Percentiles rank a stretch among this genome's conserved stretches.
Evolutionary conservation across 2,113 vertebrate genomes (phyloP).

Genomic region (Corydoras maculifer): DNA sequence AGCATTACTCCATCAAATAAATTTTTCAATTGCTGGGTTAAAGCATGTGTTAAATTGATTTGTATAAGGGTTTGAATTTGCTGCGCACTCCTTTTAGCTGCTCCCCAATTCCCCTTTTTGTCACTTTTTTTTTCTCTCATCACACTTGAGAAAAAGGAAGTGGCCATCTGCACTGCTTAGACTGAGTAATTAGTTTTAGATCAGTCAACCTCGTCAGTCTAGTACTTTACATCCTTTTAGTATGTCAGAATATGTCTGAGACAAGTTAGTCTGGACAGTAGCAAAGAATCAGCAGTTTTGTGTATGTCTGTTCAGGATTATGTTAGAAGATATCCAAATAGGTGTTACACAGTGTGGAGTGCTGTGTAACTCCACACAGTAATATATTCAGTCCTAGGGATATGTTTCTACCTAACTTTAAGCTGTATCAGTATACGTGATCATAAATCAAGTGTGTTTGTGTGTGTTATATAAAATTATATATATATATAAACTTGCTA

Average conservation of each 20-base stretch:
- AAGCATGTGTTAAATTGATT: neutral
- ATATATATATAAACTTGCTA: no score
- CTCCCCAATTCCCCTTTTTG: constrained; percentile 27
- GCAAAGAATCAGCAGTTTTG: neutral
- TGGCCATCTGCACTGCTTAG: constrained; percentile 2
- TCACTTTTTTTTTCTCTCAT: constrained; percentile 27
- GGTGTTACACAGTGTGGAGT: no score
- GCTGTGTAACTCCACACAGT: no score
- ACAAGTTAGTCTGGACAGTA: neutral
- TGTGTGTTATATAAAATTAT: no score
- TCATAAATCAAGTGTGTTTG: no score
- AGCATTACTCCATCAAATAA: constrained; percentile 2
- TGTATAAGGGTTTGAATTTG: neutral
- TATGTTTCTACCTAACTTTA: neutral
- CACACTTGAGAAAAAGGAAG: constrained; percentile 28
- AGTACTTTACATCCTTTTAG: neutral
- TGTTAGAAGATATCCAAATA: no score
- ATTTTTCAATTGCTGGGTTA: constrained; percentile 3
- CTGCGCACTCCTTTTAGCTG: constrained; percentile 15
- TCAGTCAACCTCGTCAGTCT: neutral
- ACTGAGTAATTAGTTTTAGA: constrained; percentile 19
- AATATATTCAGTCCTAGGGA: no score
- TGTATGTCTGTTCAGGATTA: no score
- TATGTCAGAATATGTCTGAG: neutral
- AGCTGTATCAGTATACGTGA: no score